Percentiles rank a stretch among this genome's conserved stretches.
Conservation (phyloP, 2,113 vertebrate species). For the Etheostoma cragini region DNA sequence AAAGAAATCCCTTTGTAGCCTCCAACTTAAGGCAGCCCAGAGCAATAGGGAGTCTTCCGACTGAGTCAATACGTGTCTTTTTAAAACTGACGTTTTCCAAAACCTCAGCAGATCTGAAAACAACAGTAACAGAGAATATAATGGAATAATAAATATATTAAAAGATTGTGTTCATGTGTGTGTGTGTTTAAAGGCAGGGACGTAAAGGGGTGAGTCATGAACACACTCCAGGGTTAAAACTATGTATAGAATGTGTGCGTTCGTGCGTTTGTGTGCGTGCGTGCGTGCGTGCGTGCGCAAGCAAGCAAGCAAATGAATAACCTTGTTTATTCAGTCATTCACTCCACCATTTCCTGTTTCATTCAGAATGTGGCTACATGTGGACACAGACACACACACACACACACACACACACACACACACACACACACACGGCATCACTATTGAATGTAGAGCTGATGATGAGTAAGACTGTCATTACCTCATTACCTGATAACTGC, state of each 20-base stretch:
- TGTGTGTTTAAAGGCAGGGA: slow-evolving; percentile 1
- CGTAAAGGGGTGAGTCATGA: neutral
- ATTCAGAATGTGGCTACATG: slow-evolving; percentile 27
- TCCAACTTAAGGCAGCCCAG: slow-evolving; percentile 1
- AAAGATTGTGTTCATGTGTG: neutral
- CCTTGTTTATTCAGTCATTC: slow-evolving; percentile 25
- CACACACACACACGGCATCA: slow-evolving; percentile 3
- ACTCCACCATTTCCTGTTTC: slow-evolving; percentile 23
- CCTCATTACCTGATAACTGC: slow-evolving; percentile 50
- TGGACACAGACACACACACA: neutral
- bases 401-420: slow-evolving; percentile 27
- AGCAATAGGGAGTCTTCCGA: neutral
- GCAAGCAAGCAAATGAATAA: slow-evolving; percentile 10
- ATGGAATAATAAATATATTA: slow-evolving; percentile 10
- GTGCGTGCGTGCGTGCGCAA: no score
- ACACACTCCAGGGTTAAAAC: neutral
- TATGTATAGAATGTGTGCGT: neutral
- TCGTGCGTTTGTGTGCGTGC: no score
- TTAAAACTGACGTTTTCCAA: slow-evolving; percentile 10
- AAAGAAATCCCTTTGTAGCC: neutral
- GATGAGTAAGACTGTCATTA: slow-evolving; percentile 55
- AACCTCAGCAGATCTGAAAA: neutral
- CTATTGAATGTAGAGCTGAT: slow-evolving; percentile 28
- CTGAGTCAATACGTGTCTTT: slow-evolving; percentile 5
- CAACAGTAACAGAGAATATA: neutral